Base-by-base conservation (phyloP, 2,113 vertebrate genomes). In the Buteo buteo region DNA sequence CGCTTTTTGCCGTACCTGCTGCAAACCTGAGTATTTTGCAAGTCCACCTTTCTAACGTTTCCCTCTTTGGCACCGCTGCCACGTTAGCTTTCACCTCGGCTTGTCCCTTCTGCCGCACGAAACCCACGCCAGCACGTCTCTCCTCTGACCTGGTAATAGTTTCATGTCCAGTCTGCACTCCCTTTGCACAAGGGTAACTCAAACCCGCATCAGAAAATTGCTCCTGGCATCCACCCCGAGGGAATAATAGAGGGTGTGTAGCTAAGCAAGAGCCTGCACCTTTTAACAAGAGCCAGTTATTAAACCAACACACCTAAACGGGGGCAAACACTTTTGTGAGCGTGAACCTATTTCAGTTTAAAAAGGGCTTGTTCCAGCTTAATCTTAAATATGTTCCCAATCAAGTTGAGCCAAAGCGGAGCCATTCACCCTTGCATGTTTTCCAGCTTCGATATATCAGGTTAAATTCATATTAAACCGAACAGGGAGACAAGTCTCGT, bases 71-170 rank as follows among this genome's bases (percentile, higher is more conserved):
- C 57, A 45, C 22, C 0, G 0, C 59, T 47, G n/a, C 90, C 57
- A 0, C 0, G 2, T 19, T 47, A 28, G 40, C 36, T 91, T 59
- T 36, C 61, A 14, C 34, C 88, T 85, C 3, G 0, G 31, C 49
- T 61, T 15, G 6, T 19, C 44, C 36, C 44, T 88, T 54, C 47
- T 34, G 57, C 66, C 9, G 31, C 40, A 11, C 0, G 0, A 59
- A 94, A 44, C 26, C 45, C 49, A 32, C 0, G 8, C 31, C 58
- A 52, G 58, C 62, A 36, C 2, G 0, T 11, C 38, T 12, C 52
- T 61, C 28, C 24, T 24, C 54, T 11, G 7, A 14, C 57, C 58
- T 13, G 17, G 55, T 2, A 25, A 16, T 0, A 11, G 34, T 55
- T 83, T 81, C 28, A 3, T 0, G 3, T 7, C 91, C 59, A 10